These are phyloP conservation scores for Temnothorax curvispinosus DNA, from an alignment of 1,140 invertebrate species.

Conservation along the genomic window DNA sequence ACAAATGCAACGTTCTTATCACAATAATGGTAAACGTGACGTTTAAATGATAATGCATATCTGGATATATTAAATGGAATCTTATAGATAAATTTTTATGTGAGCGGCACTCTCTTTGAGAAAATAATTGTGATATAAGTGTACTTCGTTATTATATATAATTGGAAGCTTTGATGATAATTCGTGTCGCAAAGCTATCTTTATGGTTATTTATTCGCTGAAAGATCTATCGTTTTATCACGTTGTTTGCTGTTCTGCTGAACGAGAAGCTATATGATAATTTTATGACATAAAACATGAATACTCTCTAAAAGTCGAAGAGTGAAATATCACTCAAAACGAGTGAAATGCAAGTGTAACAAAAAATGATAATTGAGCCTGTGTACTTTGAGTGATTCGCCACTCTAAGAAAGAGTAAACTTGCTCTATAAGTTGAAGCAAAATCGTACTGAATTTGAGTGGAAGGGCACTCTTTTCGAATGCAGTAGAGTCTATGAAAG, in stretches of 20 bases:
- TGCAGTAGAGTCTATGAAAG: too few species aligned
- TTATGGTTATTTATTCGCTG: background rate
- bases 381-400: too few species aligned
- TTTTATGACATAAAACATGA: constrained; percentile 9
- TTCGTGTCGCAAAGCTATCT: background rate
- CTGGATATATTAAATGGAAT: background rate
- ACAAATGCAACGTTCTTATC: constrained; percentile 27
- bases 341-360: too few species aligned
- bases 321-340: too few species aligned
- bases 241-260: too few species aligned
- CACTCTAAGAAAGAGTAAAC: too few species aligned
- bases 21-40: background rate
- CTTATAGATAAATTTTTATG: background rate
- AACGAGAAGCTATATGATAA: constrained; percentile 9
- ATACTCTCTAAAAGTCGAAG: too few species aligned
- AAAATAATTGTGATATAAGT: background rate
- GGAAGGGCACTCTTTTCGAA: too few species aligned
- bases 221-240: background rate
- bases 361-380: too few species aligned
- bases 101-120: background rate
- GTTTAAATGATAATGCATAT: background rate
- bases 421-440: too few species aligned
- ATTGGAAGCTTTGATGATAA: background rate
- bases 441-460: too few species aligned
- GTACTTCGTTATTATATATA: background rate